Evolutionary conservation across 2,113 vertebrate genomes (phyloP), one percentile per base, ranked within the genome.

Genomic region (Apteryx owenii): DNA sequence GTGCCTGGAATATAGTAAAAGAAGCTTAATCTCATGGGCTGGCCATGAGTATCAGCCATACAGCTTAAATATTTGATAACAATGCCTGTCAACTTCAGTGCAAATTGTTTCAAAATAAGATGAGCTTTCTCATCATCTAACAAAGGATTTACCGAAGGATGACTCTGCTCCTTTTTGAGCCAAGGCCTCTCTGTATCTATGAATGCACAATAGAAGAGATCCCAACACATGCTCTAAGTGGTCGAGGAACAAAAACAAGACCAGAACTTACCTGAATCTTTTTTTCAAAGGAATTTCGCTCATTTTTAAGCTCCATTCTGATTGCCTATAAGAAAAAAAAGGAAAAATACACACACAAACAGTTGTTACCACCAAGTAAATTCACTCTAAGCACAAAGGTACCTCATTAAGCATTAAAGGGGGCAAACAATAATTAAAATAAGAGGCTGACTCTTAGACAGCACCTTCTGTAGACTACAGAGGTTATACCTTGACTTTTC

Each of bases 231-330:
- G 28, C 33, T 77, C 5, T 2, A 84, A 94, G 33, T 31, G 21
- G 51, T 28, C 3, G 14, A 83, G 56, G 21, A 61, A 79, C 25
- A 82, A 40, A 46, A 85, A 66, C 16, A 72, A 46, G 56, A n/a
- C 33, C 61, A 78, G 77, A 73, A 85, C 90, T 86, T 90, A 99
- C 99, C 98, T 99, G 98, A 38, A 98, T 97, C 69, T 96, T 98
- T 60, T 98, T 98, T 78, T 98, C 98, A 65, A 97, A 97, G 81
- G 80, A 96, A 42, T 81, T 97, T 95, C 95, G 98, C 92, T 98
- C 98, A 82, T 94, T 95, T 66, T 96, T 97, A 44, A 97, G 61
- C 70, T 99, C 97, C 18, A 70, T 90, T 80, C 70, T 96, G 81
- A 96, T 40, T 65, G 82, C 93, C 98, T 98, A 3, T 7, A 81